Evolutionary conservation across 2,113 vertebrate genomes (phyloP), one percentile per base, ranked within the genome.

Genomic region (Hyla sarda): DNA sequence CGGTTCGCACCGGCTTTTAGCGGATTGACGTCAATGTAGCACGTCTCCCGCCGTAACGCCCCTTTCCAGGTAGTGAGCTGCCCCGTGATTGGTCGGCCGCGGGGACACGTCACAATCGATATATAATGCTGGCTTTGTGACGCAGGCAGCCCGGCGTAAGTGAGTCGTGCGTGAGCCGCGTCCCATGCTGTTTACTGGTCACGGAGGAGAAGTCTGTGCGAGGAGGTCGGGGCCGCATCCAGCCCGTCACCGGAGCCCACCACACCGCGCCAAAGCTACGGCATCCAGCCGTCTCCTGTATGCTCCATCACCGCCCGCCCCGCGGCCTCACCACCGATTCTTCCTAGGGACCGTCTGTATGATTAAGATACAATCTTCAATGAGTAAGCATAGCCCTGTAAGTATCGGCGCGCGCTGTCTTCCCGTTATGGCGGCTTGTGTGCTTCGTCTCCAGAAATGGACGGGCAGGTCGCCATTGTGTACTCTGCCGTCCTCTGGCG

Each of bases 331-430:
- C 90, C 91, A 91, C 91, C 88, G 95, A 92, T 88, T 91, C 93
- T 95, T 95, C 95, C 93, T 96, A 92, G 92, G 93, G 93, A 96
- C 95, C 96, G 97, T 96, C 97, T 97, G 97, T 96, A 98, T 98
- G 97, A 97, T 98, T 96, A 97, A 96, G 96, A 95, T 97, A 98
- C 97, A 97, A 96, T 98, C 97, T 98, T 98, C 97, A 98, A 98
- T 98, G 97, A 98, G 97, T 98, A 98, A 96, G 96, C 97, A 97
- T 97, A 97, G 96, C 95, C 97, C 96, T 96, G 97, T 98, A 96
- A 98, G 97, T 98, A 89, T 41, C 32, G 17, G 84, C 47, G 2
- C 32, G 84, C 47, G 2, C 32, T n/a, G 10, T 8, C 56, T 0
- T 23, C 50, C 23, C 5, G 19, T 2, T 11, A 25, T 56, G 9